Conservation (phyloP, 1,140 invertebrate genomes). For the Listronotus bonariensis region DNA sequence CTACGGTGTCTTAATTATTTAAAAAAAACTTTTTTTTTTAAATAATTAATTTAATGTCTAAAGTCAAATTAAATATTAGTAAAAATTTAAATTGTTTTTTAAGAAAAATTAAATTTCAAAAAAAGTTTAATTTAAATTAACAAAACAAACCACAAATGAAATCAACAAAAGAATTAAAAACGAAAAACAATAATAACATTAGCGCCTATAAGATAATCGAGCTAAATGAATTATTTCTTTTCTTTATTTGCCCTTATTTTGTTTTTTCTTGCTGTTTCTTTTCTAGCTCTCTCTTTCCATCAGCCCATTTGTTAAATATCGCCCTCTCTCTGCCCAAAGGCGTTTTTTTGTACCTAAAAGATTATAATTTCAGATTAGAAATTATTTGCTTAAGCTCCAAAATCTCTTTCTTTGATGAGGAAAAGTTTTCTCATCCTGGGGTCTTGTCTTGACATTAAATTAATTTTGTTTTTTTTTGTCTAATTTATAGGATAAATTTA, state of each 20-base stretch:
- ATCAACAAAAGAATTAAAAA: constrained; percentile 2
- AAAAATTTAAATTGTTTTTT: no score
- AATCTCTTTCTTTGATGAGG: background rate
- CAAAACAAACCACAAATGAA: no score
- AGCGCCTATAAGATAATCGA: constrained; percentile 1
- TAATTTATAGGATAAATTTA: background rate
- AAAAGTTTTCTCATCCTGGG: background rate
- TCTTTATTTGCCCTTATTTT: constrained; percentile 12
- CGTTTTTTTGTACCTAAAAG: constrained; percentile 37
- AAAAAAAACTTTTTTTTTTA: no score
- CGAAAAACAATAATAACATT: background rate
- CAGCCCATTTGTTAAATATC: constrained; percentile 39
- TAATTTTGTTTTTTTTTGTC: background rate
- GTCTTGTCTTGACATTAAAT: constrained; percentile 1
- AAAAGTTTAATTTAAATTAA: no score
- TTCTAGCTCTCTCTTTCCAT: constrained; percentile 38
- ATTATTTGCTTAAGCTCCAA: background rate
- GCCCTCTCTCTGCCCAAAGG: constrained; percentile 44
- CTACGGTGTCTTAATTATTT: no score
- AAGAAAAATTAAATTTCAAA: no score
- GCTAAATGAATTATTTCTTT: constrained; percentile 13
- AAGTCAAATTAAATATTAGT: no score
- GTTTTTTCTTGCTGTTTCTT: constrained; percentile 37
- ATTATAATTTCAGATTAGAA: constrained; percentile 2
- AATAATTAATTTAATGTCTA: no score